Evolutionary conservation across 2,113 vertebrate genomes (phyloP).

Genomic region (Vulpes vulpes): DNA sequence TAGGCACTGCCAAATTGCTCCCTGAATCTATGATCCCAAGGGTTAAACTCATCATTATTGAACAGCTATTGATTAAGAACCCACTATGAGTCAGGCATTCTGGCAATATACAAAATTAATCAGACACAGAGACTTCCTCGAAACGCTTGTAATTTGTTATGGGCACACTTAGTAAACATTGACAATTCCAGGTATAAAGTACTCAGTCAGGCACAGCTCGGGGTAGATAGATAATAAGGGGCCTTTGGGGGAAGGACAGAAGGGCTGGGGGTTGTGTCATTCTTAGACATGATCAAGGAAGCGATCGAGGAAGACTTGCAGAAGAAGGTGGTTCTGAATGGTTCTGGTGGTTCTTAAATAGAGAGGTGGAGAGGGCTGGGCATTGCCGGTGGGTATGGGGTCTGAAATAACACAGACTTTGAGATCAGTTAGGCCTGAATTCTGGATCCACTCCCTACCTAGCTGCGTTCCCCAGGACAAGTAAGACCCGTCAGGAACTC

Average conservation of each 20-base stretch:
- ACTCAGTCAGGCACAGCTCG: not conserved
- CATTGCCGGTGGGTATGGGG: rapidly evolving
- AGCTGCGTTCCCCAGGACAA: not conserved
- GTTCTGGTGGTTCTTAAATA: too few species aligned
- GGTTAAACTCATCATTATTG: not conserved
- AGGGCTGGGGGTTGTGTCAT: not conserved
- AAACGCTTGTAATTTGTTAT: conserved; percentile 23
- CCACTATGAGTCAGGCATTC: not conserved
- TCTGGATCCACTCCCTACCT: not conserved
- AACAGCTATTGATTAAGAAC: conserved; percentile 39
- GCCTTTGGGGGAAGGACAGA: not conserved
- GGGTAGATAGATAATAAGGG: not conserved
- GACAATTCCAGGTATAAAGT: not conserved
- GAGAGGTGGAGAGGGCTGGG: not conserved
- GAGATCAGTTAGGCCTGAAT: not conserved
- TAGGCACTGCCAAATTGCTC: not conserved
- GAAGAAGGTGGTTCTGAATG: not conserved
- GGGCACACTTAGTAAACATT: not conserved
- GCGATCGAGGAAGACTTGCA: not conserved
- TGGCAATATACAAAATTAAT: conserved; percentile 35
- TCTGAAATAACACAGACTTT: not conserved
- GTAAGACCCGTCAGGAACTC: not conserved
- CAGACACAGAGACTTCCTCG: not conserved
- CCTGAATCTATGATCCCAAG: not conserved
- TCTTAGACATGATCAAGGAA: not conserved